Percentiles rank a stretch among this genome's conserved stretches.
phyloP scores from a whole-genome alignment of 1,140 invertebrate species.

The Drosophila bifasciata region DNA sequence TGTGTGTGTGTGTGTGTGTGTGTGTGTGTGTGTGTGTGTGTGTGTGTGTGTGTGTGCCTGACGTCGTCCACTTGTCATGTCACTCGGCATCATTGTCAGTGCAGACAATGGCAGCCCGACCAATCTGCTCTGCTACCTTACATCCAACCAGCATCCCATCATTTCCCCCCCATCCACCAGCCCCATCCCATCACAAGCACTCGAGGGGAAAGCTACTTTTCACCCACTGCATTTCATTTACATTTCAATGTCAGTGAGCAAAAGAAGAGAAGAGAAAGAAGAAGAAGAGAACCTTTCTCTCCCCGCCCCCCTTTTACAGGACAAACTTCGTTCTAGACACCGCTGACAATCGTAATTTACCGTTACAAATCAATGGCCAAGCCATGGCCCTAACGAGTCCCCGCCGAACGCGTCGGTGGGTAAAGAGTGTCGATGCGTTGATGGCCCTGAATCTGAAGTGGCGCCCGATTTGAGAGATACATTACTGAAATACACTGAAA shows the following conservation, averaged over 20 bases:
- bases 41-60: slow-evolving; percentile 10
- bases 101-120: slow-evolving; percentile 59
- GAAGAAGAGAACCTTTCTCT: neutral
- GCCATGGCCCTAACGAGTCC: slow-evolving; percentile 39
- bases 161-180: slow-evolving; percentile 1
- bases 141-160: slow-evolving; percentile 20
- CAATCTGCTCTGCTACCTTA: slow-evolving; percentile 32
- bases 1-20: slow-evolving; percentile 18
- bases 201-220: slow-evolving; percentile 30
- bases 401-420: slow-evolving; percentile 12
- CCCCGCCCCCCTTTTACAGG: neutral
- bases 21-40: slow-evolving; percentile 10
- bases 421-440: slow-evolving; percentile 39
- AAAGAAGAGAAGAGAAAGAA: no score
- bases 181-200: neutral
- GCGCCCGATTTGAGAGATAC: slow-evolving; percentile 8
- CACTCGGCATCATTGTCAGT: slow-evolving; percentile 75
- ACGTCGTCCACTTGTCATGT: slow-evolving; percentile 80
- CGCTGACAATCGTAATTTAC: slow-evolving; percentile 75
- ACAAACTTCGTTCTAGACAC: slow-evolving; percentile 13
- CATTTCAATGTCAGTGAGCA: slow-evolving; percentile 63
- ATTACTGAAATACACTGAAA: slow-evolving; percentile 17
- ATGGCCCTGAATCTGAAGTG: slow-evolving; percentile 19
- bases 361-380: slow-evolving; percentile 80
- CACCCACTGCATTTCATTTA: slow-evolving; percentile 65